Evolutionary conservation across 2,888 invertebrate species (phyloP), one percentile per base, ranked within the genome.

Genomic region (Yponomeuta malinellus): DNA sequence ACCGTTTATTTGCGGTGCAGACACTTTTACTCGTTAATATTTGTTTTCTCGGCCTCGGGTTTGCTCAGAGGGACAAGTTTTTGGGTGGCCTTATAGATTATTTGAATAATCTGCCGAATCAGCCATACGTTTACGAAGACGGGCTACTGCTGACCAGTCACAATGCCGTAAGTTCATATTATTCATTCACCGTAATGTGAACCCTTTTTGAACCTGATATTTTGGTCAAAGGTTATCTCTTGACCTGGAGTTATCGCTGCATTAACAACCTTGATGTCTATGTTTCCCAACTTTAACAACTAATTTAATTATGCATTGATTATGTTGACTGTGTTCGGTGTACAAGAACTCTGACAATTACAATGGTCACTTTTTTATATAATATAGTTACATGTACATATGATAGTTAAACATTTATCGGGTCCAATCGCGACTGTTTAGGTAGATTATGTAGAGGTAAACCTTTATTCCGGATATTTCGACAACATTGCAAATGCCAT

Each of bases 61-160:
- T 68, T 48, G 68, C n/a, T 23, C 43, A 68, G 23, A 48, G 48
- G n/a, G 68, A 68, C 10, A 68, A 68, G 48, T 77, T 87, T 71
- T 82, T 83, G 72, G 84, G 79, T 82, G 85, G 80, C 74, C 89
- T 93, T 74, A 76, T 93, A 73, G 78, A 89, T 59, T 87, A 89
- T 80, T 84, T 93, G 75, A 93, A 93, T 80, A 85, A 85, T 75
- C 82, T 90, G 74, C 89, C 92, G 68, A 83, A 89, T 75, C 89
- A 88, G 72, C 74, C 81, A 67, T 91, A 89, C 78, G 81, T 80
- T 63, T 93, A 92, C 76, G 88, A 90, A 74, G 92, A 90, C 73
- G 90, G 88, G 73, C 81, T 82, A 72, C 77, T 93, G 67, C 74
- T 88, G 77, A 87, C 81, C 83, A 86, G 89, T 79, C 87, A 88